Percentiles rank a stretch among this genome's conserved stretches.
phyloP scores from a whole-genome alignment of 2,888 invertebrate species.

The Netelia inedita region DNA sequence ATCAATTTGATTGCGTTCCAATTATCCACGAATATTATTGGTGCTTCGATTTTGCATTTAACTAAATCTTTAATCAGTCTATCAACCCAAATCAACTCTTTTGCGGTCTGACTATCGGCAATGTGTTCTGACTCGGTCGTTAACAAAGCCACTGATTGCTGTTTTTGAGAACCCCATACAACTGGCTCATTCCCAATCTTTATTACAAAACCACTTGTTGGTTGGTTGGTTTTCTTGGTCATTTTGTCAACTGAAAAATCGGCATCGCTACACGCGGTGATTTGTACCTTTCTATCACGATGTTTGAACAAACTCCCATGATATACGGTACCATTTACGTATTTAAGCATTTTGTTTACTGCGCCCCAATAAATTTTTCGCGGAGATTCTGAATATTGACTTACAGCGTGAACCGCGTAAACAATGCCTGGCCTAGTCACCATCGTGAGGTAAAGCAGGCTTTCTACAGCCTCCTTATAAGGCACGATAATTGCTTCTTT shows the following conservation, averaged over 20 bases:
- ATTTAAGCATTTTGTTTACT: conserved; percentile 60
- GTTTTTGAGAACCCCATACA: conserved; percentile 62
- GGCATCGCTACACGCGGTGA: conserved; percentile 46
- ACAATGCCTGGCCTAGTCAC: conserved; percentile 65
- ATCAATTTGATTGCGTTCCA: no score
- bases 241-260: conserved; percentile 57
- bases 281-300: not conserved
- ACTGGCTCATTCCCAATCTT: conserved; percentile 49
- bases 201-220: conserved; percentile 63
- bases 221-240: conserved; percentile 58
- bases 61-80: no score
- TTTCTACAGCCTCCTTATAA: conserved; percentile 65
- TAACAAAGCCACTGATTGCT: conserved; percentile 56
- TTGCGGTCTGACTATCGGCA: no score
- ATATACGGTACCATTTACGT: conserved; percentile 55
- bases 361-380: conserved; percentile 56
- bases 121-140: no score
- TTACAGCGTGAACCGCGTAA: conserved; percentile 50
- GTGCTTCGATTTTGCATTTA: no score
- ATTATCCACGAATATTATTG: no score
- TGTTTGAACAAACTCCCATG: conserved; percentile 40
- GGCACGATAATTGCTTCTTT: not conserved
- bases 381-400: conserved; percentile 41
- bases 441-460: conserved; percentile 56
- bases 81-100: no score